Evolutionary conservation across 2,113 vertebrate genomes (phyloP).

Genomic region (Baryphthengus martii): DNA sequence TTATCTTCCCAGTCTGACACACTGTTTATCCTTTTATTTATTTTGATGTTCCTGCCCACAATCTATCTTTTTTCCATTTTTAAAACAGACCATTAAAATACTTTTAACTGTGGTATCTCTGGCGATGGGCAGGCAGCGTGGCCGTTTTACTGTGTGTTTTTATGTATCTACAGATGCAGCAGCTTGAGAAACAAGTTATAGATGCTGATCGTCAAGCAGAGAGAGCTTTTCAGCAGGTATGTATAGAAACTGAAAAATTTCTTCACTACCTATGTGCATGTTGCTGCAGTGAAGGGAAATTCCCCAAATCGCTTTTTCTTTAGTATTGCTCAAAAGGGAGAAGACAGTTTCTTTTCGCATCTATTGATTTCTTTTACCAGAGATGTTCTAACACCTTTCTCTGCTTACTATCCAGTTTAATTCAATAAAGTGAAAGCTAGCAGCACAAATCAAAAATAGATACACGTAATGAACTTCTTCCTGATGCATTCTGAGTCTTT

Average conservation of each 20-base stretch:
- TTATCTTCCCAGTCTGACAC: background rate
- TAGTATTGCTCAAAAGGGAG: background rate
- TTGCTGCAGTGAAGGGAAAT: background rate
- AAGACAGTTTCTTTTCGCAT: background rate
- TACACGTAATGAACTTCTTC: background rate
- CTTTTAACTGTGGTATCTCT: background rate
- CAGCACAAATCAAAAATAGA: background rate
- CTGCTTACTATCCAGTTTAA: background rate
- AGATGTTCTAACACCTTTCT: background rate
- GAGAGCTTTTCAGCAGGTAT: slow-evolving; percentile 91
- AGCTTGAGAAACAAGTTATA: slow-evolving; percentile 91
- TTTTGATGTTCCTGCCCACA: background rate
- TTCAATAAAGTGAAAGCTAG: background rate
- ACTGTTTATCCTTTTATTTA: background rate
- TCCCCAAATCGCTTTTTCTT: background rate
- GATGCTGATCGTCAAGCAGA: slow-evolving; percentile 91
- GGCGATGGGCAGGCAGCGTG: background rate
- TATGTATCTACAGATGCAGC: slow-evolving; percentile 84
- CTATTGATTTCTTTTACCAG: background rate
- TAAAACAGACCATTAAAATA: background rate
- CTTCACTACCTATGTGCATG: background rate
- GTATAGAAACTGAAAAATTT: background rate
- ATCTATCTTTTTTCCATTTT: background rate
- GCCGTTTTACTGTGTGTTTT: background rate
- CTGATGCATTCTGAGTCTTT: background rate